Conservation (phyloP, 2,888 invertebrate species). For the Pocota personata region DNA sequence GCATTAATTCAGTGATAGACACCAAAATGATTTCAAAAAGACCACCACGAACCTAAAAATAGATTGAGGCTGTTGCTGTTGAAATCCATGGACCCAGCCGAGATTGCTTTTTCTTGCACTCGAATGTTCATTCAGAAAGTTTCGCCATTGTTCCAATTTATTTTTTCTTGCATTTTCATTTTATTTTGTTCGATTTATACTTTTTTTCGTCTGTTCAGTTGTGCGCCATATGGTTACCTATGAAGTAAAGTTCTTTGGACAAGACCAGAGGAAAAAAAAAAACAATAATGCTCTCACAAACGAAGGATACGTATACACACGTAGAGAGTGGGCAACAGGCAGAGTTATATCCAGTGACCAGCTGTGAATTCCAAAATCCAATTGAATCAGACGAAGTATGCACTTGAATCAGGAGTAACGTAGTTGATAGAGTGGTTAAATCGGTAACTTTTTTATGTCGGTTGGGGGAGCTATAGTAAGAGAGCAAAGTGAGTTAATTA, state of each 20-base stretch:
- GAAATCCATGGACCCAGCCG: neutral
- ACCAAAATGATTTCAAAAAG: neutral
- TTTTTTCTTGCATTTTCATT: conserved; percentile 5
- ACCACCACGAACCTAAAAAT: neutral
- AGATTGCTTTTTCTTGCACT: conserved; percentile 29
- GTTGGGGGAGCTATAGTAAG: neutral
- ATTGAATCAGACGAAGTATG: conserved; percentile 45
- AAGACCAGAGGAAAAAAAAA: neutral
- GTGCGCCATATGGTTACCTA: conserved; percentile 20
- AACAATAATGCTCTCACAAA: neutral
- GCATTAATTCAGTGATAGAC: neutral
- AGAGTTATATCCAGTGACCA: conserved; percentile 24
- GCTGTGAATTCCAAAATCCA: conserved; percentile 37
- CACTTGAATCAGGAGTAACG: conserved; percentile 39
- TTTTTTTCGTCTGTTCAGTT: neutral
- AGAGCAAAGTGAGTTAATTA: conserved; percentile 28
- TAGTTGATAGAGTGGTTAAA: conserved; percentile 36
- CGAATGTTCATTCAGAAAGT: conserved; percentile 13
- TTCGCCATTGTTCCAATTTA: neutral
- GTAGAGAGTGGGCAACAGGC: conserved; percentile 21
- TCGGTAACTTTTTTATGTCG: neutral
- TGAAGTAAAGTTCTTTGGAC: neutral
- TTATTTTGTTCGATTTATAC: conserved; percentile 16
- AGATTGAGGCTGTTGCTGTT: neutral
- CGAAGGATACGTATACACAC: conserved; percentile 1